Evolutionary conservation across 2,888 invertebrate genomes (phyloP), one percentile per base, ranked within the genome.

Genomic region (Brenthis hecate): DNA sequence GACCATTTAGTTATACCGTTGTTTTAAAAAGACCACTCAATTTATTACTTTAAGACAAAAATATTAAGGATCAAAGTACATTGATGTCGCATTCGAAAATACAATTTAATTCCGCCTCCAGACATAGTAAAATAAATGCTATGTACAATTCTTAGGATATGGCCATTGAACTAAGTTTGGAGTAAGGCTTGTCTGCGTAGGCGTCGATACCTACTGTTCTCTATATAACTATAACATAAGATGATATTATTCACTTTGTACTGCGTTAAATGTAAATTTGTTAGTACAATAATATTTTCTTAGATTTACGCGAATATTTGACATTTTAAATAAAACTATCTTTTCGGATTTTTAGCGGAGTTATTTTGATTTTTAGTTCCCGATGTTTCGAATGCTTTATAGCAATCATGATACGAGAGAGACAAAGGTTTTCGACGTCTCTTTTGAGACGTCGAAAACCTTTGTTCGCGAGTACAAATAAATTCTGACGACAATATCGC

Each of bases 71-170:
- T 64, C 47, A 69, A 66, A 69, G 19, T 69, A 13, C n/a, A 36
- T 55, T 50, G 47, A 19, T n/a, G 53, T 57, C 62, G 57, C 56
- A 48, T 51, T 23, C 11, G 48, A 50, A 50, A 64, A 58, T 56
- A 66, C 66, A 64, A 69, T 71, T 66, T 60, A 54, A 66, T 65
- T 53, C 70, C 73, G 73, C 72, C 73, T 68, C 72, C 72, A 66
- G 72, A 66, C 64, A 64, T 69, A 72, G 70, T 64, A 62, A 66
- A 73, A 62, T 69, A 67, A 58, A 48, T 68, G 66, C 55, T 66
- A 66, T 50, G 50, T 65, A 58, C 63, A 66, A 53, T 71, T 71
- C 61, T 56, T 53, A 60, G 70, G 64, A 56, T 72, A 58, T 65
- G 47, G 60, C 60, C 48, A 61, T 55, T 60, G 66, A 62, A 54